phyloP scores from a whole-genome alignment of 2,888 invertebrate species.

The Caenorhabditis sp. region DNA sequence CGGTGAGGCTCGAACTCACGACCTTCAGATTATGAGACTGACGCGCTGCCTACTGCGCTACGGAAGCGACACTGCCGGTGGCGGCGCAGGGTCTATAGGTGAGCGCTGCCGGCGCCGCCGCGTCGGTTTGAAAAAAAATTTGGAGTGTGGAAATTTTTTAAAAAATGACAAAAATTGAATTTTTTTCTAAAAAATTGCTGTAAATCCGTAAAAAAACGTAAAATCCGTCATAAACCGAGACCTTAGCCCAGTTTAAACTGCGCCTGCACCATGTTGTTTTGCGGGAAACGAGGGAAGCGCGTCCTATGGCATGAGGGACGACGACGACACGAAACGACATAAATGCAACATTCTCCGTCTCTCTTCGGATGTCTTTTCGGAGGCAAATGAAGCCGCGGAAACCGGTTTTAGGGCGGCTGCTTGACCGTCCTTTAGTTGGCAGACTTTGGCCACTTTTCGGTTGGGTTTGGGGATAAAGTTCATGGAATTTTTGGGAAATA shows the following conservation, averaged over 20 bases:
- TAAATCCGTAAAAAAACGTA: too few species aligned
- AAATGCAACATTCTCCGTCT: slow-evolving; percentile 5
- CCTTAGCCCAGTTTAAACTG: not conserved
- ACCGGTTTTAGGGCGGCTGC: too few species aligned
- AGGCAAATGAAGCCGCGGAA: too few species aligned
- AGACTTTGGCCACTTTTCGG: too few species aligned
- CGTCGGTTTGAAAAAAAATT: not conserved
- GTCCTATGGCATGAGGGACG: not conserved
- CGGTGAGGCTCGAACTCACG: slow-evolving; percentile 95
- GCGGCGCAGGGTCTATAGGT: not conserved
- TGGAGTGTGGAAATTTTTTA: not conserved
- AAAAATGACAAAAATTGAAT: too few species aligned
- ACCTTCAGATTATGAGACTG: slow-evolving; percentile 95
- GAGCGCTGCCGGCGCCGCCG: not conserved
- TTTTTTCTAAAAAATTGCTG: too few species aligned
- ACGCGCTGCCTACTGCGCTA: slow-evolving; percentile 85
- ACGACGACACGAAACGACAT: slow-evolving; percentile 6
- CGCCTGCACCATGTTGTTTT: slow-evolving; percentile 2
- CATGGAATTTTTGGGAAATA: too few species aligned
- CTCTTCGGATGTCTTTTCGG: not conserved
- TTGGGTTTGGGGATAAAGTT: too few species aligned
- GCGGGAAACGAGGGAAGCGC: not conserved
- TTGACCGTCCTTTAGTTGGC: too few species aligned
- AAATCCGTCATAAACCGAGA: not conserved
- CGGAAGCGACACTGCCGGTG: slow-evolving; percentile 62